A percentile compares a stretch with the other conserved stretches of the same genome.
These are phyloP conservation scores for Lerema accius DNA, from an alignment of 1,140 invertebrate species.

Conservation along the genomic window DNA sequence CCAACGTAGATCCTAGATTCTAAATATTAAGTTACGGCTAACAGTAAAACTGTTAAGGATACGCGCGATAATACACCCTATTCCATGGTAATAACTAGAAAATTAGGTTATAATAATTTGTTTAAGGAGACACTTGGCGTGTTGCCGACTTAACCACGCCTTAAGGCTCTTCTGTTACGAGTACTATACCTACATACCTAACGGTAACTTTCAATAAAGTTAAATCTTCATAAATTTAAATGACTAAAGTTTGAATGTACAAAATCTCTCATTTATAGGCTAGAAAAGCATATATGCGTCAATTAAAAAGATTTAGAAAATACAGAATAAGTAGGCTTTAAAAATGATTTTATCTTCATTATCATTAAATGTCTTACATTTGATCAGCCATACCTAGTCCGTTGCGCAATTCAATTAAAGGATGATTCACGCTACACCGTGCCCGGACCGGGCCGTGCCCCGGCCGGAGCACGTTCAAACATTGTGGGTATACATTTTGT, in stretches of 20 bases:
- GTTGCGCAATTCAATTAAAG: slow-evolving; percentile 29
- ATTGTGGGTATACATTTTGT: too few species aligned
- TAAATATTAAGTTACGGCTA: background rate
- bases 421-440: too few species aligned
- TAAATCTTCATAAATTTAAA: too few species aligned
- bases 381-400: slow-evolving; percentile 4
- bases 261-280: too few species aligned
- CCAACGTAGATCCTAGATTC: background rate
- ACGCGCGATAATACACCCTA: background rate
- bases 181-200: slow-evolving; percentile 2
- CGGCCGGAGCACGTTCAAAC: too few species aligned
- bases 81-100: slow-evolving; percentile 17
- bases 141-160: slow-evolving; percentile 29
- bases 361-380: slow-evolving; percentile 5
- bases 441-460: too few species aligned
- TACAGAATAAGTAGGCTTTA: background rate
- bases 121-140: slow-evolving; percentile 26
- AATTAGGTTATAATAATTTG: slow-evolving; percentile 20
- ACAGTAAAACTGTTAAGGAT: background rate
- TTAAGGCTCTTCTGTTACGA: slow-evolving; percentile 20
- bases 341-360: background rate
- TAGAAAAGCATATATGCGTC: too few species aligned
- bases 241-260: too few species aligned
- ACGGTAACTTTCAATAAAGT: too few species aligned
- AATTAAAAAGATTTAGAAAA: too few species aligned